Evolutionary conservation across 2,113 vertebrate species (phyloP).

Genomic region (Centrocercus urophasianus): DNA sequence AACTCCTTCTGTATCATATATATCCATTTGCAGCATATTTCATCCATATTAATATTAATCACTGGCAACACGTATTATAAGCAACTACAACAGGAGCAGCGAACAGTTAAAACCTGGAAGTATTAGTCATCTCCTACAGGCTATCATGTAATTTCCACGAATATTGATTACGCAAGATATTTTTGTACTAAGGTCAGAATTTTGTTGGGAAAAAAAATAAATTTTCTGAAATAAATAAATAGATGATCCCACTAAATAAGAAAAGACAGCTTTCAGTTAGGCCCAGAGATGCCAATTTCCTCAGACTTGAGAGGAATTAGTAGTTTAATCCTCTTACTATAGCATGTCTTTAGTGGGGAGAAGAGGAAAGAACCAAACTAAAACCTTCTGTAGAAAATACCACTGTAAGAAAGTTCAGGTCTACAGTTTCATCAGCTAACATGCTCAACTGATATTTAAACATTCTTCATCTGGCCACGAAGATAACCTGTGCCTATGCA

Average conservation of each 20-base stretch:
- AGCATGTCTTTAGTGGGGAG: neutral
- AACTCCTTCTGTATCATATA: neutral
- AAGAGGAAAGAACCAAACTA: neutral
- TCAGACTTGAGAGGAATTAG: neutral
- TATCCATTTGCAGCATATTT: neutral
- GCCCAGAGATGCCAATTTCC: neutral
- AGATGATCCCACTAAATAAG: neutral
- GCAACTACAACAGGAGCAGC: neutral
- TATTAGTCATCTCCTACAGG: constrained; percentile 5
- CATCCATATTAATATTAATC: neutral
- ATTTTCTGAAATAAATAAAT: neutral
- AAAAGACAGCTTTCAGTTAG: neutral
- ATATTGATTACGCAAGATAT: neutral
- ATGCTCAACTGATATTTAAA: neutral
- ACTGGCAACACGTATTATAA: neutral
- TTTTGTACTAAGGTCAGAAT: neutral
- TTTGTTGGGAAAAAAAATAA: neutral
- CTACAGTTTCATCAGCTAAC: neutral
- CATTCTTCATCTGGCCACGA: neutral
- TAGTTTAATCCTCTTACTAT: neutral
- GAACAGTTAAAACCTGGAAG: neutral
- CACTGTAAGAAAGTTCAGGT: neutral
- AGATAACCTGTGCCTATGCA: neutral
- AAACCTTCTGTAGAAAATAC: neutral
- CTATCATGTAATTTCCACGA: neutral